Evolutionary conservation across 92 coral and sea anemone species (phyloP).

Genomic region (Phenganax subtilis): DNA sequence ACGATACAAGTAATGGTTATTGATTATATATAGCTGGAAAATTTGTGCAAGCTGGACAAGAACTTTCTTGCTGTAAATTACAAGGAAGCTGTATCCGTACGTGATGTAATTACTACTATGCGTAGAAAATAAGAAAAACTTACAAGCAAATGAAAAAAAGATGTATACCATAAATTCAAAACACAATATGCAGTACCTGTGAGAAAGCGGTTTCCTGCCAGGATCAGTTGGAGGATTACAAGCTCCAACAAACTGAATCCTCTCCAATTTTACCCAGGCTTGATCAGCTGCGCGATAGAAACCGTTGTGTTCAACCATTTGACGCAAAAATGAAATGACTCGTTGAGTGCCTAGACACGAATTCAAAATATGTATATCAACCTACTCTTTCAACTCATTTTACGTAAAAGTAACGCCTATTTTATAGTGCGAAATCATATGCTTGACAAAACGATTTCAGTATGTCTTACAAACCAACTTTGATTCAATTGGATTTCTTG

Average conservation of each 20-base stretch:
- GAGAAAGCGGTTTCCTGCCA: slow-evolving; percentile 92
- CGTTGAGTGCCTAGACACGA: slow-evolving; percentile 76
- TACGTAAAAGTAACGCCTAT: background rate
- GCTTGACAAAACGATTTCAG: no score
- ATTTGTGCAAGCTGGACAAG: no score
- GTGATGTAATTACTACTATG: background rate
- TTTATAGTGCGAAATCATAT: no score
- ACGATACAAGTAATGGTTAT: background rate
- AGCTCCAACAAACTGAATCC: slow-evolving; percentile 99
- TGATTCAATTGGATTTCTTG: no score
- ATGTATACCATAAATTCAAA: background rate
- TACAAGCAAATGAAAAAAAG: background rate
- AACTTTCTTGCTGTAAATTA: no score
- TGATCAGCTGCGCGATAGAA: slow-evolving; percentile 90
- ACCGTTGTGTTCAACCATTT: slow-evolving; percentile 96
- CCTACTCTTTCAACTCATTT: background rate
- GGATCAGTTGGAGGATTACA: slow-evolving; percentile 99
- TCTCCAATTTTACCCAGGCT: slow-evolving; percentile 94
- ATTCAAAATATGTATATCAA: background rate
- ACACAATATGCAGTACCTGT: slow-evolving; percentile 56
- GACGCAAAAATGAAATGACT: slow-evolving; percentile 92
- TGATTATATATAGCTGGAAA: no score
- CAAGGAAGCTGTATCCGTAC: background rate
- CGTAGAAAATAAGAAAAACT: no score
- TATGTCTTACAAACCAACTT: no score